Percentiles rank a stretch among this genome's conserved stretches.
Evolutionary conservation across 2,797 vertebrate species (phyloP).

Genomic region (Pogoniulus pusillus): DNA sequence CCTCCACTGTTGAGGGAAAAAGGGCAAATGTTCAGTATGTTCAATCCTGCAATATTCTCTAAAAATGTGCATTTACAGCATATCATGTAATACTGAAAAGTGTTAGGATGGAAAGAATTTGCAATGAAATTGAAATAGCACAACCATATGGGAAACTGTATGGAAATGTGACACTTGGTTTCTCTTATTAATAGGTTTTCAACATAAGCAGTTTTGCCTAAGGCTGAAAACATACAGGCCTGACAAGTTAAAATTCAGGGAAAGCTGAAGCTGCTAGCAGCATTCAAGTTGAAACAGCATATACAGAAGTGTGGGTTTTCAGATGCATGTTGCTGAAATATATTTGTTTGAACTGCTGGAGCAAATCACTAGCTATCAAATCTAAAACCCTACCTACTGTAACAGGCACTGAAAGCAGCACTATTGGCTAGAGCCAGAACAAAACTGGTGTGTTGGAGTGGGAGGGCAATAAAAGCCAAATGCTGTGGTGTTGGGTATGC

Average conservation of each 20-base stretch:
- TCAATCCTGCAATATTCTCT: neutral
- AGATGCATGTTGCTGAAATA: neutral
- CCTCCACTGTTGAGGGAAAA: neutral
- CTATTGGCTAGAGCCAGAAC: neutral
- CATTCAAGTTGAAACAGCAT: neutral
- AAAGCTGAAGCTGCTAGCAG: neutral
- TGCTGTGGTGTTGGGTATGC: neutral
- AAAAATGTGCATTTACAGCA: constrained; percentile 20
- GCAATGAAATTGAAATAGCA: constrained; percentile 44
- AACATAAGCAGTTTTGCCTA: neutral
- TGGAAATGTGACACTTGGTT: constrained; percentile 43
- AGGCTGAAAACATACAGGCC: constrained; percentile 7
- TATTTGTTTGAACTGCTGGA: neutral
- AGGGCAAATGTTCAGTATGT: neutral
- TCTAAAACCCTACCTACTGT: neutral
- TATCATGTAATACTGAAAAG: neutral
- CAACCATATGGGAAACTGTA: constrained; percentile 45
- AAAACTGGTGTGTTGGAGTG: fast-evolving
- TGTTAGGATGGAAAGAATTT: constrained; percentile 59
- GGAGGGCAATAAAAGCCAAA: neutral
- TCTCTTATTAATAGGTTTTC: constrained; percentile 38
- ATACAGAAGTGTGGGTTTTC: neutral
- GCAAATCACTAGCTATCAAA: neutral
- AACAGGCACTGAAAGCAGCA: neutral
- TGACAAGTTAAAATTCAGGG: neutral